phyloP scores from a whole-genome alignment of 2,888 invertebrate species.

The Scaptomyza flava region DNA sequence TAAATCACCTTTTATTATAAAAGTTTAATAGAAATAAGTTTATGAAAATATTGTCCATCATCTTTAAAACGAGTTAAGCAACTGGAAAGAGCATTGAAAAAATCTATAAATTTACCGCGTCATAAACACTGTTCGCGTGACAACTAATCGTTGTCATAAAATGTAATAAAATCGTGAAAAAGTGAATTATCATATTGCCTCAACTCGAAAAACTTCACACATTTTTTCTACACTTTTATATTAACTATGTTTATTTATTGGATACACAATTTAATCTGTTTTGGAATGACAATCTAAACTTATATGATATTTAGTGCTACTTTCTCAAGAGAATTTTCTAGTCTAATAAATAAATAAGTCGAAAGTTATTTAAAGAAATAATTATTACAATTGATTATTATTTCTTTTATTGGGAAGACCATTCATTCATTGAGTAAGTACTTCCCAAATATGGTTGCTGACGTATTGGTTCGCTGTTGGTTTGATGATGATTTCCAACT shows the following conservation, averaged over 20 bases:
- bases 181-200: too few species aligned
- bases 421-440: slow-evolving; percentile 66
- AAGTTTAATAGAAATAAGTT: slow-evolving; percentile 16
- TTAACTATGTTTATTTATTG: slow-evolving; percentile 52
- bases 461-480: slow-evolving; percentile 62
- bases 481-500: slow-evolving; percentile 60
- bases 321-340: slow-evolving; percentile 53
- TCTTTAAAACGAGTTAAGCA: not conserved
- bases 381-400: slow-evolving; percentile 37
- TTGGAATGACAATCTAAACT: slow-evolving; percentile 58
- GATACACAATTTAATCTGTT: slow-evolving; percentile 37
- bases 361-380: slow-evolving; percentile 41
- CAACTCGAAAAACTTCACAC: not conserved
- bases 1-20: slow-evolving; percentile 22
- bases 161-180: not conserved
- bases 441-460: slow-evolving; percentile 69
- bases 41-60: slow-evolving; percentile 3
- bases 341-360: slow-evolving; percentile 57
- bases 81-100: not conserved
- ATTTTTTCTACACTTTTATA: slow-evolving; percentile 25
- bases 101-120: slow-evolving; percentile 20
- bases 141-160: not conserved
- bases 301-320: slow-evolving; percentile 54
- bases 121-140: not conserved
- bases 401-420: slow-evolving; percentile 64